Conservation (phyloP, 2,113 vertebrate species). For the Gnathonemus longibarbis region DNA sequence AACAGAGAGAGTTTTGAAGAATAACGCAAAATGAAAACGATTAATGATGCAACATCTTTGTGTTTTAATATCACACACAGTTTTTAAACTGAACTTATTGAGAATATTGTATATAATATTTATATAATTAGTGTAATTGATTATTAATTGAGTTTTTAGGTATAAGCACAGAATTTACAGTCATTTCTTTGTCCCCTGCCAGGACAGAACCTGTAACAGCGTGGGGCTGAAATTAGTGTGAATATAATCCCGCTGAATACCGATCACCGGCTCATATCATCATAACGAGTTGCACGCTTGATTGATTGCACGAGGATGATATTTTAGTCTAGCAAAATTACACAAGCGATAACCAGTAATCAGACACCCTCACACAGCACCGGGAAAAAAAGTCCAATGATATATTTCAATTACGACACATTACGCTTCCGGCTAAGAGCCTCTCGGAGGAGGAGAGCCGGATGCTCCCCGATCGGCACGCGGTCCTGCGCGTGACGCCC, state of each 20-base stretch:
- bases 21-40: not conserved
- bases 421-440: not conserved
- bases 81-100: not conserved
- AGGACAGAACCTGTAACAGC: not conserved
- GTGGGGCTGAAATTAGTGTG: not conserved
- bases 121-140: not conserved
- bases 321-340: slow-evolving; percentile 30
- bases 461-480: not conserved
- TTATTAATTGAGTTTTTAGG: not conserved
- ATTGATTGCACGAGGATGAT: slow-evolving; percentile 15
- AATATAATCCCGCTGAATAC: slow-evolving; percentile 3
- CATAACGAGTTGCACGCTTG: slow-evolving; percentile 20
- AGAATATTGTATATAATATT: not conserved
- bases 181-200: not conserved
- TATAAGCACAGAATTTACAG: not conserved
- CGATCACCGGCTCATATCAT: slow-evolving; percentile 17
- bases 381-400: slow-evolving; percentile 19
- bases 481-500: not conserved
- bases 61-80: not conserved
- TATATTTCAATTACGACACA: slow-evolving; percentile 21
- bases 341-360: slow-evolving; percentile 31
- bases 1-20: not conserved
- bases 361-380: not conserved
- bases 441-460: slow-evolving; percentile 4
- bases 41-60: not conserved